Base-by-base conservation (phyloP, 2,888 invertebrate genomes). In the Netelia melanura region DNA sequence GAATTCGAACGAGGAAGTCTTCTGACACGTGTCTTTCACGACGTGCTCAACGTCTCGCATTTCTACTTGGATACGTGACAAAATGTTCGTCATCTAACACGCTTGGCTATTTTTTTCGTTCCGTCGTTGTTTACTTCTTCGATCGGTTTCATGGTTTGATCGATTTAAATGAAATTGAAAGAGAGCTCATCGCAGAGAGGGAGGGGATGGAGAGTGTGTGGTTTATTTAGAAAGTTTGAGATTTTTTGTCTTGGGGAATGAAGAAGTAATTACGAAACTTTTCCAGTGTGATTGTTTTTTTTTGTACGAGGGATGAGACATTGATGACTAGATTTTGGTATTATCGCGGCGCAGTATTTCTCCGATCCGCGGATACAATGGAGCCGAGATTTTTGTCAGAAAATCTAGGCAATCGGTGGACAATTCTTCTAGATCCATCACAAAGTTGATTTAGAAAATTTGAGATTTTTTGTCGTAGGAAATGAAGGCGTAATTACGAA, bases 341-440 rank as follows among this genome's bases (percentile, higher is more conserved):
- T 30, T 30, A 30, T 30, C 30, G 30, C 30, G 3, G 30, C 3
- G 30, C 61, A 38, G 48, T 6, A 77, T 77, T 84, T 77, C 30
- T 43, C 23, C 43, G 67, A 64, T 64, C 30, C 44, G 72, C 65
- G 65, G 56, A 70, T 43, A 82, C 82, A 82, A 80, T 76, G 72
- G 76, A 25, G 70, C n/a, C 67, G 71, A 77, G 71, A 77, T 86
- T 75, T 88, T 87, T 87, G 85, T 78, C 72, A 52, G 68, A 54
- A 91, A 93, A 93, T 93, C 92, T 93, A 93, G 92, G 89, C 91
- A 92, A 93, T 92, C 91, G 91, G 90, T 89, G 90, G 90, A 76
- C 90, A 89, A 76, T 80, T 74, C 80, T 74, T 5, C 92, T 87
- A 87, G 88, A 87, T 89, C 90, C 90, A 81, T 91, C 87, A 90